These are phyloP conservation scores for Gnathonemus echidnorhynchus DNA, from an alignment of 2,113 vertebrate genomes.

Conservation along the genomic window DNA sequence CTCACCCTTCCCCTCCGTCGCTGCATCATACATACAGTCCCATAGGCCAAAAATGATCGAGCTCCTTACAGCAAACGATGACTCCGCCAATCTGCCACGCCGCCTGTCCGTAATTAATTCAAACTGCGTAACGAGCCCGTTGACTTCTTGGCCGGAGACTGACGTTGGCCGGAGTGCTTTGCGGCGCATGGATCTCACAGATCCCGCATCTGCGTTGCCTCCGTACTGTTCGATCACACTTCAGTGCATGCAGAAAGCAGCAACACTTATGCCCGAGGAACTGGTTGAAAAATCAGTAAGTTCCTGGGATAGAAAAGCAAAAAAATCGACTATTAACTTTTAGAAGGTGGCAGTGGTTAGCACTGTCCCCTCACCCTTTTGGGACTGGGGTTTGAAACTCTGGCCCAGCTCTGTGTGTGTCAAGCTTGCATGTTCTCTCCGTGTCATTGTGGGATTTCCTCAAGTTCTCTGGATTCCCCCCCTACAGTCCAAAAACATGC, in stretches of 20 bases:
- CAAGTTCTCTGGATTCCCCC: background rate
- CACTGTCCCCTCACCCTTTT: background rate
- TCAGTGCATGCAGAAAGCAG: background rate
- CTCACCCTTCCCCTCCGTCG: background rate
- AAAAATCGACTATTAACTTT: background rate
- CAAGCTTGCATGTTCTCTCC: background rate
- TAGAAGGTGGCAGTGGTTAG: background rate
- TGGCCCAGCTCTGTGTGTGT: background rate
- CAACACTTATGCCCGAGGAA: background rate
- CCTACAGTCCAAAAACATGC: background rate
- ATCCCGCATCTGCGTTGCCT: background rate
- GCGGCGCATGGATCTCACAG: background rate
- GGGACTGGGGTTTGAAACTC: background rate
- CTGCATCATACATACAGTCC: background rate
- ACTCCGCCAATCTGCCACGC: background rate
- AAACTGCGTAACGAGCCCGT: background rate
- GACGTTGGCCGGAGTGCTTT: constrained; percentile 6
- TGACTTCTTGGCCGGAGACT: background rate
- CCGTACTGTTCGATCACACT: background rate
- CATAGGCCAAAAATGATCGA: background rate
- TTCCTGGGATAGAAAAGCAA: background rate
- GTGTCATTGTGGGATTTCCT: background rate
- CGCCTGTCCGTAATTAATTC: constrained; percentile 17
- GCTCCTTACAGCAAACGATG: constrained; percentile 1
- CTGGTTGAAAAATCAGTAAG: background rate